Base-by-base conservation (phyloP, 2,888 invertebrate species). In the Epirrita christyi region DNA sequence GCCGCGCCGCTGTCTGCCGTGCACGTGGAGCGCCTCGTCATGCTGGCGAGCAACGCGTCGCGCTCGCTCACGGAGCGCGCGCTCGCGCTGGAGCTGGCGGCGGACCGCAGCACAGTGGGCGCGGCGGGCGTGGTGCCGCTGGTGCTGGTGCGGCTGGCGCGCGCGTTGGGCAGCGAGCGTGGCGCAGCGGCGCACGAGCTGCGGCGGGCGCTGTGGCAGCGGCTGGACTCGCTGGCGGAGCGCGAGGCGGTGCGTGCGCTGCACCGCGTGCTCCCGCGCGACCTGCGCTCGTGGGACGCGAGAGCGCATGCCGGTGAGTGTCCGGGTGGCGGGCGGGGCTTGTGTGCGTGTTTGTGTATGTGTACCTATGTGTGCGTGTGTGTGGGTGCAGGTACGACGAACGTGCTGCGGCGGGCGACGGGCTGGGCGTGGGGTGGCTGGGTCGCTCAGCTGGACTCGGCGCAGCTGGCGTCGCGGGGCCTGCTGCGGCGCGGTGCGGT, bases 141-240 rank as follows among this genome's bases (percentile, higher is more conserved):
- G 60, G 71, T 69, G 46, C 68, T 54, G 61, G 71, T 72, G 50
- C 61, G 51, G 37, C 49, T 67, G 54, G 75, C 73, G 54, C 21
- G 42, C 44, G 57, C 37, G 55, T 69, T 78, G 66, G 49, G 65
- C 56, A 58, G 36, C 62, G 61, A 65, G 63, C 53, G 59, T 11
- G 43, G 59, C 52, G 66, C 49, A 45, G 54, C 67, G 21, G 61
- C 71, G 63, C 73, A 61, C 71, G 86, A 86, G 78, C 78, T 85
- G 78, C 80, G 75, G 11, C 84, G 85, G 59, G 58, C 83, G 70
- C 75, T 82, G 70, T 80, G 83, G 82, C 76, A 73, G 75, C 76
- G 82, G 45, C 61, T 81, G 69, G 66, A 5, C 10, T 59, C 72
- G 69, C 76, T 78, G 62, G 68, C 64, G 55, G 64, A 28, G 55